Conservation (phyloP, 2,888 invertebrate species). For the Caenorhabditis drosophilae region DNA sequence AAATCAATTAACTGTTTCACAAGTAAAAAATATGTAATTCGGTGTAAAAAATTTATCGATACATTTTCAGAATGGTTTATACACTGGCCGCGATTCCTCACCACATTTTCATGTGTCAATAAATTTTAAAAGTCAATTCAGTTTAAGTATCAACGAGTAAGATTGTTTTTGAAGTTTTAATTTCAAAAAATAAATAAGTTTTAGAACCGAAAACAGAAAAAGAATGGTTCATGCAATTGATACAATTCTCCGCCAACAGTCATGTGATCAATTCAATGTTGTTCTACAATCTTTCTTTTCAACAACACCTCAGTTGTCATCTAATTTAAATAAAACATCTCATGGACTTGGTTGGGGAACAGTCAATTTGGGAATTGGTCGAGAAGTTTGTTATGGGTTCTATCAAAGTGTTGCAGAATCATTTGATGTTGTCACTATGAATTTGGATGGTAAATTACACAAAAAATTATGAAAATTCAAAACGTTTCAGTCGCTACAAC, state of each 20-base stretch:
- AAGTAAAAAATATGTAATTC: not conserved
- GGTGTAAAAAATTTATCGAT: no score
- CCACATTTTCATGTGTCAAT: constrained; percentile 8
- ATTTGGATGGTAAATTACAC: constrained; percentile 13
- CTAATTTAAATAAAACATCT: not conserved
- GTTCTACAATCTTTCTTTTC: constrained; percentile 35
- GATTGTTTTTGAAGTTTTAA: not conserved
- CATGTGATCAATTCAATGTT: constrained; percentile 10
- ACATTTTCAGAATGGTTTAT: constrained; percentile 5
- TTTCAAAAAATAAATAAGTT: not conserved
- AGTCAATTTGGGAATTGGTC: constrained; percentile 27
- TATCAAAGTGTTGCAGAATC: constrained; percentile 32
- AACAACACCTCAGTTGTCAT: constrained; percentile 4
- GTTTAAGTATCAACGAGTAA: constrained; percentile 12
- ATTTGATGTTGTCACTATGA: constrained; percentile 18
- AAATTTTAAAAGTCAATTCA: constrained; percentile 6
- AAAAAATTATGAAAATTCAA: not conserved
- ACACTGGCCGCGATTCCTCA: constrained; percentile 8
- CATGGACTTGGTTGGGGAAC: constrained; percentile 30
- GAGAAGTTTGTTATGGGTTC: constrained; percentile 39
- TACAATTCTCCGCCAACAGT: constrained; percentile 29
- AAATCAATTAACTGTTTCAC: not conserved
- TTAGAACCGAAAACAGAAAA: not conserved
- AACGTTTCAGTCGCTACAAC: constrained; percentile 25
- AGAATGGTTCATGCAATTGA: constrained; percentile 25